Conservation (phyloP, 2,888 invertebrate species). For the Meghimatium bilineatum region DNA sequence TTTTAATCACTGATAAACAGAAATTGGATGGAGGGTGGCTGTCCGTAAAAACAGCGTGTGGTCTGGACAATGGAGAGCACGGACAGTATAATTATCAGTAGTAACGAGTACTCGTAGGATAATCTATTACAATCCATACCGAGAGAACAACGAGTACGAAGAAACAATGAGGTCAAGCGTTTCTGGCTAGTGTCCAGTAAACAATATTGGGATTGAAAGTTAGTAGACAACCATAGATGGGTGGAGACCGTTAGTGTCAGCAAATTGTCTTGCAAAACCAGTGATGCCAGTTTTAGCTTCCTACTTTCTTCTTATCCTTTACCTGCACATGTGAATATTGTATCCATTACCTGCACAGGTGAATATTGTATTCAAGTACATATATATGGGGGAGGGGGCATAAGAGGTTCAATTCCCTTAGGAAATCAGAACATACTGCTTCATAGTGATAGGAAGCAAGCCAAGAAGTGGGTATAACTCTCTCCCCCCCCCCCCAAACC, state of each 20-base stretch:
- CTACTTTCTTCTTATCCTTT: not conserved
- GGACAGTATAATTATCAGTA: slow-evolving; percentile 22
- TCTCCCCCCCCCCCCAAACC: too few species aligned
- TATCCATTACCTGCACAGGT: too few species aligned
- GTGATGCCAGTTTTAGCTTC: not conserved
- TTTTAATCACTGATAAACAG: slow-evolving; percentile 36
- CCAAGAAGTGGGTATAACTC: too few species aligned
- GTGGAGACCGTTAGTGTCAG: not conserved
- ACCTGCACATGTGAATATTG: too few species aligned
- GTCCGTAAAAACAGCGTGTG: not conserved
- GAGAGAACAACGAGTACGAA: not conserved
- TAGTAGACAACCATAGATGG: not conserved
- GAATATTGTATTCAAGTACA: too few species aligned
- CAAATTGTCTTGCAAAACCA: not conserved
- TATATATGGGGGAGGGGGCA: too few species aligned
- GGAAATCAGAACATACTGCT: too few species aligned
- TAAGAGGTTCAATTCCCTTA: too few species aligned
- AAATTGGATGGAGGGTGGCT: not conserved
- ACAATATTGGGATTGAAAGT: not conserved
- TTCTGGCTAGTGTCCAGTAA: slow-evolving; percentile 28
- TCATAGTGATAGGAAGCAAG: too few species aligned
- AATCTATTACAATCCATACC: slow-evolving; percentile 26
- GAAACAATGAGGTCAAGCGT: not conserved
- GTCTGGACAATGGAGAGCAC: slow-evolving; percentile 8
- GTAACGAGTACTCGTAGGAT: slow-evolving; percentile 13